A percentile compares a stretch with the other conserved stretches of the same genome.
phyloP scores from a whole-genome alignment of 2,113 vertebrate species.

The Gambusia holbrooki region DNA sequence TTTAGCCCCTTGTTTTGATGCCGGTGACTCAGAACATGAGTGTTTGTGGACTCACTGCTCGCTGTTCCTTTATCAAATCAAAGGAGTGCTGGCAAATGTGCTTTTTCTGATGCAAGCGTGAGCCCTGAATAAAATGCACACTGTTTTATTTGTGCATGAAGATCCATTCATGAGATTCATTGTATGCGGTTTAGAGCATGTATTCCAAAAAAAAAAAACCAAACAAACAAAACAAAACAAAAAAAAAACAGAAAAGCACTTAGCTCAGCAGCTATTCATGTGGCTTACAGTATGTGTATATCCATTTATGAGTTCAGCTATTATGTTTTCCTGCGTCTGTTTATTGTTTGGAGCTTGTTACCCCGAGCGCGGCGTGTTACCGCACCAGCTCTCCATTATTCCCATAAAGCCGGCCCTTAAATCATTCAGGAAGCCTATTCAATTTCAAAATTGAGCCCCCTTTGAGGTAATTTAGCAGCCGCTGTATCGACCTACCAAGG shows the following conservation, averaged over 20 bases:
- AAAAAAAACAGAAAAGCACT: background rate
- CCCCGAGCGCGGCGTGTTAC: slow-evolving; percentile 28
- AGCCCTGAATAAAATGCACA: slow-evolving; percentile 12
- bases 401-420: slow-evolving; percentile 62
- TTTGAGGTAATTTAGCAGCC: slow-evolving; percentile 54
- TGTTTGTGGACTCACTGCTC: background rate
- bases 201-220: background rate
- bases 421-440: slow-evolving; percentile 65
- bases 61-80: background rate
- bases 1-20: background rate
- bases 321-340: slow-evolving; percentile 40
- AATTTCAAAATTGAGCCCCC: slow-evolving; percentile 64
- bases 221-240: no score
- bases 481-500: slow-evolving; percentile 46
- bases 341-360: slow-evolving; percentile 54
- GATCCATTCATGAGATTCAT: slow-evolving; percentile 33
- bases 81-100: background rate
- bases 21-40: background rate
- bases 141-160: background rate
- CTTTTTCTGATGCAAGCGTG: background rate
- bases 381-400: slow-evolving; percentile 50
- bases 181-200: background rate
- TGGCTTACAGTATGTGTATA: slow-evolving; percentile 4
- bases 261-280: slow-evolving; percentile 20
- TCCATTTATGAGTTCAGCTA: slow-evolving; percentile 38